Conservation (phyloP, 2,113 vertebrate species). For the Pseudorectes ferrugineus region DNA sequence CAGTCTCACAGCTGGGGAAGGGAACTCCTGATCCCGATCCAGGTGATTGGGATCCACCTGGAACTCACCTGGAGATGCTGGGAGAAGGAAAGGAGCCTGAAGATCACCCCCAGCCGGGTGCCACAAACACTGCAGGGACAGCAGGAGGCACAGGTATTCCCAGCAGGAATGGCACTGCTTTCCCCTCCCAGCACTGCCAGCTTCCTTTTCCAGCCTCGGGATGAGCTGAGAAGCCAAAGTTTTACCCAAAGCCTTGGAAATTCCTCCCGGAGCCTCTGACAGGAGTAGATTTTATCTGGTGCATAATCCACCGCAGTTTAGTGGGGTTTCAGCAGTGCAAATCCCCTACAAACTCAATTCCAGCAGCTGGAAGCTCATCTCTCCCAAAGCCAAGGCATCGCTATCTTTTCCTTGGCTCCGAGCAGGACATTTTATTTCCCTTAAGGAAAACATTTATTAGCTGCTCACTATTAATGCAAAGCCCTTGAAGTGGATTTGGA, state of each 20-base stretch:
- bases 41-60: fast-evolving
- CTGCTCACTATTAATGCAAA: background rate
- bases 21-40: background rate
- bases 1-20: background rate
- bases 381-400: background rate
- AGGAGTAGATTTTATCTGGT: background rate
- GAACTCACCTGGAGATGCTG: background rate
- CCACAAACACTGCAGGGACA: fast-evolving
- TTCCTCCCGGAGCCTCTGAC: background rate
- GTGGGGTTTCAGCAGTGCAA: background rate
- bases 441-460: background rate
- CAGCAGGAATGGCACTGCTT: background rate
- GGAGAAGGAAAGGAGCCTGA: background rate
- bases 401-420: background rate
- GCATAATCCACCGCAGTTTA: background rate
- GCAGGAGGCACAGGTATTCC: background rate
- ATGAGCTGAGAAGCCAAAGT: background rate
- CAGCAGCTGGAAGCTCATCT: background rate
- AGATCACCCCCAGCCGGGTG: background rate
- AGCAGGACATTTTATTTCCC: background rate
- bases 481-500: background rate
- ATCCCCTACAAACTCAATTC: background rate
- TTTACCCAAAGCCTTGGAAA: background rate
- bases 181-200: background rate
- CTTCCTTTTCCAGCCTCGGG: background rate